Evolutionary conservation across 2,888 invertebrate species (phyloP).

Genomic region (Drosophila hawaiiensis): DNA sequence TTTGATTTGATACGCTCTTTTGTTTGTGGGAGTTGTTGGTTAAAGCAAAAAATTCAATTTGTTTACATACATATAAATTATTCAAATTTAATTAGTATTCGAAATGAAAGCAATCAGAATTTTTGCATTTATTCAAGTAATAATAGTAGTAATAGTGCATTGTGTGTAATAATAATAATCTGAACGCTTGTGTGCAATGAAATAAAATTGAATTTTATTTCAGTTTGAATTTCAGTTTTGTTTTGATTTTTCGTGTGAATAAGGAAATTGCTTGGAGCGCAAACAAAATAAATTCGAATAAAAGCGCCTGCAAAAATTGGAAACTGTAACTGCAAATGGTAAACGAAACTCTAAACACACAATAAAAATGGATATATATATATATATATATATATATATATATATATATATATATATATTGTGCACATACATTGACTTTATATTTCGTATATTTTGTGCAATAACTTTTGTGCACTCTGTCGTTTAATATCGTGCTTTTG

Average conservation of each 20-base stretch:
- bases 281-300: slow-evolving; percentile 53
- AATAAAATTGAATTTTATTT: slow-evolving; percentile 61
- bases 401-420: background rate
- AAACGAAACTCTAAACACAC: slow-evolving; percentile 25
- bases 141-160: background rate
- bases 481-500: slow-evolving; percentile 51
- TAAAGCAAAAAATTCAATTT: background rate
- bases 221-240: slow-evolving; percentile 15
- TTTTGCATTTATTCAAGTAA: slow-evolving; percentile 5
- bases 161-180: slow-evolving; percentile 17
- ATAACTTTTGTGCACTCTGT: slow-evolving; percentile 58
- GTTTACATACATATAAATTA: slow-evolving; percentile 6
- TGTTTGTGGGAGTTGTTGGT: background rate
- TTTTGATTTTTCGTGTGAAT: slow-evolving; percentile 57
- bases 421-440: slow-evolving; percentile 1
- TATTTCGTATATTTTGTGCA: slow-evolving; percentile 43
- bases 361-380: slow-evolving; percentile 20
- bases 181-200: slow-evolving; percentile 32
- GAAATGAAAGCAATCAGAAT: slow-evolving; percentile 38
- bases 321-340: slow-evolving; percentile 37
- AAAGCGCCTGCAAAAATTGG: slow-evolving; percentile 50
- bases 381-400: background rate
- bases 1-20: background rate
- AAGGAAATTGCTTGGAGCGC: slow-evolving; percentile 38
- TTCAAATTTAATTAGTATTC: slow-evolving; percentile 67